These are phyloP conservation scores for Aspidiotus destructor DNA, from an alignment of 2,888 invertebrate species.

Conservation along the genomic window DNA sequence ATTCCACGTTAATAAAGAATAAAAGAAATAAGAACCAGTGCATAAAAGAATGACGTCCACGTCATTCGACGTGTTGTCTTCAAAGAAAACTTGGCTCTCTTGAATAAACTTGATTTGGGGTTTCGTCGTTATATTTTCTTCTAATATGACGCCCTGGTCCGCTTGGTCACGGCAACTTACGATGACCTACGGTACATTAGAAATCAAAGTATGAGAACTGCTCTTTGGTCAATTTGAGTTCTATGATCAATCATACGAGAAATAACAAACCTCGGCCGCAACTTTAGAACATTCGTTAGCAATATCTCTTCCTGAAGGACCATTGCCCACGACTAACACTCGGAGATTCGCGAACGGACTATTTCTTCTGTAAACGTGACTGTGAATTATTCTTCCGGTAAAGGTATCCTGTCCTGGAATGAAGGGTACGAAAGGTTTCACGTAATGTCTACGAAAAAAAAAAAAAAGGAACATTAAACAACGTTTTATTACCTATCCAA, in stretches of 20 bases:
- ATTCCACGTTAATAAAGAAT: neutral
- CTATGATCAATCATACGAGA: too few relatives aligned
- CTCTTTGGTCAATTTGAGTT: too few relatives aligned
- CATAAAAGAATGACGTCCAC: neutral
- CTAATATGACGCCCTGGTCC: neutral
- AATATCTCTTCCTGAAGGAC: conserved; percentile 65
- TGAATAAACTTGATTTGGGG: neutral
- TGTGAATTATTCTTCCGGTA: conserved; percentile 56
- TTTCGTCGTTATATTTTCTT: neutral
- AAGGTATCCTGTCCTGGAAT: conserved; percentile 46
- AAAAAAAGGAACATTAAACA: neutral
- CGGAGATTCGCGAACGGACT: conserved; percentile 49
- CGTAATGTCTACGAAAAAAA: conserved; percentile 14
- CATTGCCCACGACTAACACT: conserved; percentile 61
- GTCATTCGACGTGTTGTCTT: neutral
- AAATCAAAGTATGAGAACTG: neutral
- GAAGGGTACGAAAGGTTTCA: conserved; percentile 40
- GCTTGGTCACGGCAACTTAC: neutral
- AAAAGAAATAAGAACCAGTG: neutral
- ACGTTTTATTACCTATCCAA: too few relatives aligned
- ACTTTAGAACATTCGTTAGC: conserved; percentile 55
- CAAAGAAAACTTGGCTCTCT: neutral
- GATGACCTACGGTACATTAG: neutral
- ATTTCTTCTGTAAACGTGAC: conserved; percentile 61
- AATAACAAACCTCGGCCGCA: conserved; percentile 44